Base-by-base conservation (phyloP, 2,113 vertebrate genomes). In the Neotoma lepida region DNA sequence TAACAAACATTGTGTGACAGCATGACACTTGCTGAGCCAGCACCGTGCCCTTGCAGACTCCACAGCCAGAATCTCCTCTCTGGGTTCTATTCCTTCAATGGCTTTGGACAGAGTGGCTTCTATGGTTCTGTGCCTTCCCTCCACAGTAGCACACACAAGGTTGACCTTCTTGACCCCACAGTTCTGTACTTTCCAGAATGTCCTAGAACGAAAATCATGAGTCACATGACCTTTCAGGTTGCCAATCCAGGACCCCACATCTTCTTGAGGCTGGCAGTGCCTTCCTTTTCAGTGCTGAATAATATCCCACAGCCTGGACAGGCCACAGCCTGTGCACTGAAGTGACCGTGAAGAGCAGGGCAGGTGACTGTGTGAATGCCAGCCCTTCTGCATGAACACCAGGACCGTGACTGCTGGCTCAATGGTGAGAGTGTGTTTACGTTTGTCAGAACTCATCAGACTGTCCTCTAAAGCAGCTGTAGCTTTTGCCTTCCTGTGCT, bases 161-260 rank as follows among this genome's bases (percentile, higher is more conserved):
- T 3, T 3, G 6, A 61, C 10, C 49, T 39, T 39, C 24, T 46
- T 14, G 13, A 33, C 58, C 51, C 41, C 28, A 14, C 7, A 39
- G 24, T 6, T 24, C 30, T 63, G 14, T 15, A 10, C n/a, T 46
- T 86, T 44, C 81, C 63, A 9, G 39, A 68, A 70, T 1, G 20
- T 41, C 39, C 2, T 12, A 46, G 2, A n/a, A 41, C 10, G 56
- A 15, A 61, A 2, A 26, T 49, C 26, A 12, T 0, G n/a, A 33
- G 26, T 30, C 0, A 1, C 0, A 0, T 4, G 15, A 41, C 2
- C 33, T 74, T 39, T 6, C 73, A 17, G 28, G 6, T 2, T 9
- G 30, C 18, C 15, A 7, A 0, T 6, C 2, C 17, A 12, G 26
- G 20, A 9, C 24, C 64, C 44, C 66, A 41, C 3, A 3, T 0